Percentiles rank a stretch among this genome's conserved stretches.
Evolutionary conservation across 1,140 invertebrate genomes (phyloP).

Genomic region (Eciton burchellii): DNA sequence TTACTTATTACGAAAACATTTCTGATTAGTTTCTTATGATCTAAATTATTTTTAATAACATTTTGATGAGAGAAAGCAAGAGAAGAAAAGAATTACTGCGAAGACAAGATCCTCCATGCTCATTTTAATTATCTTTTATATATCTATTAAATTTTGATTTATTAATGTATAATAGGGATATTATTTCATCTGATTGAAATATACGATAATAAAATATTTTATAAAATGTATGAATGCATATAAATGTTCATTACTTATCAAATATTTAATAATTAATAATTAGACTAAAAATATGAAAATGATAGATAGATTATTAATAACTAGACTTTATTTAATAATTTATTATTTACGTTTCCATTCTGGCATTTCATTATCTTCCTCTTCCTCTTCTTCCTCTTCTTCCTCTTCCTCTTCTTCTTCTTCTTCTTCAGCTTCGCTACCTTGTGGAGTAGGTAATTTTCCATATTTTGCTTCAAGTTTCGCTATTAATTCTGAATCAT

Average conservation of each 20-base stretch:
- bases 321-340: slow-evolving; percentile 34
- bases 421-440: slow-evolving; percentile 86
- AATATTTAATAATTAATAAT: slow-evolving; percentile 12
- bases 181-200: slow-evolving; percentile 12
- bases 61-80: not conserved
- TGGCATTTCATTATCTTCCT: slow-evolving; percentile 72
- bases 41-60: slow-evolving; percentile 3
- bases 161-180: slow-evolving; percentile 14
- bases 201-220: slow-evolving; percentile 9
- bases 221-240: slow-evolving; percentile 22
- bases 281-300: slow-evolving; percentile 1
- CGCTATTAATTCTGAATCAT: slow-evolving; percentile 88
- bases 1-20: slow-evolving; percentile 14
- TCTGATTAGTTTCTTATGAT: slow-evolving; percentile 15
- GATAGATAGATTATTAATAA: not conserved
- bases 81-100: slow-evolving; percentile 17
- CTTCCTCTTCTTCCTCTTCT: slow-evolving; percentile 79
- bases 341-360: slow-evolving; percentile 70
- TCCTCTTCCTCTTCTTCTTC: slow-evolving; percentile 84
- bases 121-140: slow-evolving; percentile 25
- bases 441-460: slow-evolving; percentile 85
- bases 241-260: slow-evolving; percentile 22
- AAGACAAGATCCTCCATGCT: slow-evolving; percentile 70
- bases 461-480: slow-evolving; percentile 91
- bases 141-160: slow-evolving; percentile 17